These are phyloP conservation scores for Nothocercus julius DNA, from an alignment of 2,113 vertebrate species.

Conservation along the genomic window DNA sequence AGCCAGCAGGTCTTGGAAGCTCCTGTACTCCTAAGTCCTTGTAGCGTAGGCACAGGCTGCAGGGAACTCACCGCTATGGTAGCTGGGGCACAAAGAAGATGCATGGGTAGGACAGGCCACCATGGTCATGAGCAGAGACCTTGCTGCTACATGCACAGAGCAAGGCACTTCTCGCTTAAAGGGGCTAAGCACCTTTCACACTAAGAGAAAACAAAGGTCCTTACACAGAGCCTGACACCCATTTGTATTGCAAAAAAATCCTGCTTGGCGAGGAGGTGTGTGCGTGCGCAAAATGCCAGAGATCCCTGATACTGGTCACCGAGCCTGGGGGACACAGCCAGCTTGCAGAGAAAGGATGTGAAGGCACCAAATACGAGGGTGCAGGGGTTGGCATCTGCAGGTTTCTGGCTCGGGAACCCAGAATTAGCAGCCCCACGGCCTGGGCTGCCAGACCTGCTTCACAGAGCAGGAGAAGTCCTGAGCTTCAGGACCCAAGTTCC, in stretches of 20 bases:
- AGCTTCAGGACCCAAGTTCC: not conserved
- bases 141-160: not conserved
- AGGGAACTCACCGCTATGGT: not conserved
- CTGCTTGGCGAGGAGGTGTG: not conserved
- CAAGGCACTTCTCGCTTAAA: not conserved
- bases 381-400: not conserved
- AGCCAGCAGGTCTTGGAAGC: not conserved
- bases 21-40: not conserved
- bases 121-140: not conserved
- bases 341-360: not conserved
- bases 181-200: not conserved
- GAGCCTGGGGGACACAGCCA: not conserved
- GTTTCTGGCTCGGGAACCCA: not conserved
- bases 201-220: not conserved
- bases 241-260: too few species aligned
- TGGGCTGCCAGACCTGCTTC: not conserved
- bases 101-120: accelerated
- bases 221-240: not conserved
- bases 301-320: not conserved
- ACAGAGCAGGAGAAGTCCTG: not conserved
- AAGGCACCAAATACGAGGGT: not conserved
- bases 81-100: not conserved
- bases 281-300: not conserved
- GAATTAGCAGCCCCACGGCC: not conserved
- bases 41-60: not conserved